Conservation (phyloP, 2,888 invertebrate genomes). For the Candidula unifasciata region DNA sequence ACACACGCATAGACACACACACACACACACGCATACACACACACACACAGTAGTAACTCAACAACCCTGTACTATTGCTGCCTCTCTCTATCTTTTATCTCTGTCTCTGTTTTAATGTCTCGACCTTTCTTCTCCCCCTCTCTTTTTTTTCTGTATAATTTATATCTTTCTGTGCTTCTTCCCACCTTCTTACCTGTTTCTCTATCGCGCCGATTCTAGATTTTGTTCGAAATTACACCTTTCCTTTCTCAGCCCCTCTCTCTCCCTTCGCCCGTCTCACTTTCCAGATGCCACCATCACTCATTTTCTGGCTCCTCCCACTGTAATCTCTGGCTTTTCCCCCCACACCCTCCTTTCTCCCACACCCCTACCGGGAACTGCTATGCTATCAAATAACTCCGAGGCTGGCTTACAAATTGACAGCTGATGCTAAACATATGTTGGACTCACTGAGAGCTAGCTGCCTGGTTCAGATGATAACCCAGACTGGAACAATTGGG, state of each 20-base stretch:
- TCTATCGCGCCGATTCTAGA: too few relatives aligned
- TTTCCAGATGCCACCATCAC: conserved; percentile 5
- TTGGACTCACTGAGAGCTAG: not conserved
- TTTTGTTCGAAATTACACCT: too few relatives aligned
- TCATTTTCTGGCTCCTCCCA: conserved; percentile 7
- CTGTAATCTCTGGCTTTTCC: not conserved
- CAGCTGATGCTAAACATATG: not conserved
- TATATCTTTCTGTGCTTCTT: conserved; percentile 24
- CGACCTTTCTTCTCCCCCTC: not conserved
- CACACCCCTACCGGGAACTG: too few relatives aligned
- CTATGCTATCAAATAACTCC: too few relatives aligned
- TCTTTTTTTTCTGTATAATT: not conserved
- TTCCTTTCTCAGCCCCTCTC: not conserved
- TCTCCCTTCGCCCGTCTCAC: not conserved
- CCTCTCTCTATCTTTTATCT: not conserved
- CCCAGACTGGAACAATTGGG: not conserved
- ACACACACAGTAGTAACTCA: not conserved
- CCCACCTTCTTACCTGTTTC: too few relatives aligned
- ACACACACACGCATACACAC: not conserved
- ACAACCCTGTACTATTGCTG: not conserved
- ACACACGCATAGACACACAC: not conserved
- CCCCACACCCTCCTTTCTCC: conserved; percentile 14
- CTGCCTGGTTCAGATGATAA: not conserved
- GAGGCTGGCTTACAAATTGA: not conserved
- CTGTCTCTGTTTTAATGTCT: not conserved